Evolutionary conservation across 2,888 invertebrate species (phyloP), one percentile per base, ranked within the genome.

Genomic region (Polydesmus complanatus): DNA sequence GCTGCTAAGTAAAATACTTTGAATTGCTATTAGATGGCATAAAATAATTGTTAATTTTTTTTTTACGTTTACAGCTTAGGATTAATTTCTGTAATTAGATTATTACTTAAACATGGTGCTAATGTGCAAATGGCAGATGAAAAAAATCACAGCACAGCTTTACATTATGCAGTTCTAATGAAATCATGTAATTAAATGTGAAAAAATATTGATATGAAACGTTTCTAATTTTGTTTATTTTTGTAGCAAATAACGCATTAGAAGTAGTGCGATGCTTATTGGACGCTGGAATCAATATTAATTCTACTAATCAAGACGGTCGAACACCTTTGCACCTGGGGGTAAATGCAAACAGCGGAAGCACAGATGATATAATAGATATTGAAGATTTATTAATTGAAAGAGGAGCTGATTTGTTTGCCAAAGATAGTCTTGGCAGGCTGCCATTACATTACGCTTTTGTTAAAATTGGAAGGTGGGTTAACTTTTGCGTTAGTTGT

Each of bases 381-480:
- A 65, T 77, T 27, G 75, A 78, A 67, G 75, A 76, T 58, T 68
- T 70, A 57, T 68, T 78, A 8, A 68, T 77, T 14, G 69, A 71
- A 27, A 67, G 68, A n/a, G 73, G 73, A 25, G 75, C 74, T 3
- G 68, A 73, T 63, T 66, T 70, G 5, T 69, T 73, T 61, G 68
- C 69, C 5, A 69, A 67, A 59, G 75, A 75, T 63, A 67, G 66
- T 19, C 65, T 69, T 5, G 71, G 70, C 5, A 67, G 76, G 55
- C 68, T 74, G 25, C 75, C 78, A 3, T 68, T 78, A 22, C 78
- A 78, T 67, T 76, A 78, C 67, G 75, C 74, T 2, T 78, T 78
- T 67, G 68, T 72, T 14, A 73, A 73, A 64, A 71, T 71, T 56
- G 67, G 68, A 37, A 68, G 65, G 66, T 71, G 54, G 54, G 47